Evolutionary conservation across 2,113 vertebrate genomes (phyloP).

Genomic region (Coturnix japonica): DNA sequence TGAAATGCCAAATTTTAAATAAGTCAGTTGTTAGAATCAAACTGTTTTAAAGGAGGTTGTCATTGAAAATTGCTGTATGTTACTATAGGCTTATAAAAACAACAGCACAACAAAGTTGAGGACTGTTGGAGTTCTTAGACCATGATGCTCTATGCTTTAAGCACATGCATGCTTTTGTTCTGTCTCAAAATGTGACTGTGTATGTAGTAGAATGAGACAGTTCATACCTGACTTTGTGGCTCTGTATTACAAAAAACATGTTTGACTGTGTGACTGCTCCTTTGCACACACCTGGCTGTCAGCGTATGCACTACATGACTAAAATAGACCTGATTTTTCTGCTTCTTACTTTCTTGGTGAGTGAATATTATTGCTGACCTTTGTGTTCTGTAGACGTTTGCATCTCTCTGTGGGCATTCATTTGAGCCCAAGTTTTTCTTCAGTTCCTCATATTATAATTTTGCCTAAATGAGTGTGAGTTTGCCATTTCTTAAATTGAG

Average conservation of each 20-base stretch:
- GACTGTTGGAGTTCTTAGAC: neutral
- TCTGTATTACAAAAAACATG: neutral
- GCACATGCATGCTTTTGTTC: fast-evolving
- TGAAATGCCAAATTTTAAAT: neutral
- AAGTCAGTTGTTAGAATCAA: neutral
- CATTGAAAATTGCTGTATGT: neutral
- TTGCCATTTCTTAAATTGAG: neutral
- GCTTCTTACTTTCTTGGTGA: neutral
- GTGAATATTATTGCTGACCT: neutral
- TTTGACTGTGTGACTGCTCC: neutral
- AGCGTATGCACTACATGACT: neutral
- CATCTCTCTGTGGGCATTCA: neutral
- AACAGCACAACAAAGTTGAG: neutral
- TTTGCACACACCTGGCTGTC: neutral
- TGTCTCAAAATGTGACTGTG: neutral
- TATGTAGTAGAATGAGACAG: fast-evolving
- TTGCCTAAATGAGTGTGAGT: neutral
- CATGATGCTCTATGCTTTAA: neutral
- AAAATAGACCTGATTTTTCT: neutral
- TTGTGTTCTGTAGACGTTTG: fast-evolving
- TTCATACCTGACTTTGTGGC: neutral
- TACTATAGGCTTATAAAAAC: neutral
- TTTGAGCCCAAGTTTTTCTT: neutral
- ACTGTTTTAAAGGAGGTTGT: neutral
- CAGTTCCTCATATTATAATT: neutral